Percentiles rank a stretch among this genome's conserved stretches.
Conservation (phyloP, 2,797 vertebrate genomes). For the Danio aesculapii region DNA sequence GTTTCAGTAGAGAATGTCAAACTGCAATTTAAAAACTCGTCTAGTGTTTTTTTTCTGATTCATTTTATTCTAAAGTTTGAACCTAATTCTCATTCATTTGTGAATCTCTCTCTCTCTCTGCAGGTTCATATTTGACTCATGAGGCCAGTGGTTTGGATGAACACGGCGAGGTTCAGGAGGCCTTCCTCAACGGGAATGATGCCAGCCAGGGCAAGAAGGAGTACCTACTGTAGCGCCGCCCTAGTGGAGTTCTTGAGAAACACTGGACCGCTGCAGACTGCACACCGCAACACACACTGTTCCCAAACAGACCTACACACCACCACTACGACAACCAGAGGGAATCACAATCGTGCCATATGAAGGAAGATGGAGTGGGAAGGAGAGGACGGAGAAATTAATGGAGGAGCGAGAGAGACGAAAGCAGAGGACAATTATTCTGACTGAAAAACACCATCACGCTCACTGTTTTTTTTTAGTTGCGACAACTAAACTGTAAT, state of each 20-base stretch:
- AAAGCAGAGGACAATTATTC: constrained; percentile 66
- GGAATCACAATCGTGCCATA: constrained; percentile 75
- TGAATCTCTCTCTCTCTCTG: constrained; percentile 3
- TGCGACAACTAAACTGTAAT: constrained; percentile 63
- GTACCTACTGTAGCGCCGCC: constrained; percentile 84
- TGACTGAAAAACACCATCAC: constrained; percentile 62
- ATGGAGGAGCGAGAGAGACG: constrained; percentile 45
- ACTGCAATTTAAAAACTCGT: no score
- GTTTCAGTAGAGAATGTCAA: no score
- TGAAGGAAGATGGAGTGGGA: constrained; percentile 61
- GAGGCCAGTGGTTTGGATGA: constrained; percentile 94
- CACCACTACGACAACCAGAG: constrained; percentile 53
- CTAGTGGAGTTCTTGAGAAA: constrained; percentile 60
- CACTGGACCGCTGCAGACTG: constrained; percentile 67
- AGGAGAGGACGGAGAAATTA: constrained; percentile 36
- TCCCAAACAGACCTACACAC: constrained; percentile 54
- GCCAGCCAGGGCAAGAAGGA: constrained; percentile 94
- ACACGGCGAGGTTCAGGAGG: constrained; percentile 92
- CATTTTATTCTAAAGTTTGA: neutral
- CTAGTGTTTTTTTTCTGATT: no score
- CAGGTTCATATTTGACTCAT: constrained; percentile 93
- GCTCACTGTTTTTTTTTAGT: constrained; percentile 11
- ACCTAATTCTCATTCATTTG: constrained; percentile 16
- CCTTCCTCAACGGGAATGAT: constrained; percentile 92
- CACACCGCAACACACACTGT: constrained; percentile 56